These are phyloP conservation scores for Thecocarcelia acutangulata DNA, from an alignment of 2,888 invertebrate species.

Conservation along the genomic window DNA sequence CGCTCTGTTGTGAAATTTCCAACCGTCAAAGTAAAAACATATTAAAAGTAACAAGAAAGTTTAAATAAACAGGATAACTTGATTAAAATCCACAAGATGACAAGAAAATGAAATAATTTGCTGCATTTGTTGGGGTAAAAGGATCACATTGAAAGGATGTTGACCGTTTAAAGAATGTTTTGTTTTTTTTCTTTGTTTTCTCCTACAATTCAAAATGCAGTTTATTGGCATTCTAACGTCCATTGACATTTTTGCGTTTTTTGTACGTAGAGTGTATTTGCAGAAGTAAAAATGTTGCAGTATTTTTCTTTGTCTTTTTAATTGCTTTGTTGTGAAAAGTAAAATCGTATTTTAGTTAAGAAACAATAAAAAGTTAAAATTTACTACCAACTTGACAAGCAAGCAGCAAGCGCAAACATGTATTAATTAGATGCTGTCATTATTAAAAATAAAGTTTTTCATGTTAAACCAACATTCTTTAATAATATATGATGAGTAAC, in stretches of 20 bases:
- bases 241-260: not conserved
- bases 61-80: slow-evolving; percentile 42
- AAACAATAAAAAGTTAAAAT: too few species aligned
- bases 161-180: not conserved
- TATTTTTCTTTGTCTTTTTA: not conserved
- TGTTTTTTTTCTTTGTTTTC: not conserved
- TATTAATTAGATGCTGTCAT: too few species aligned
- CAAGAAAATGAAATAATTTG: slow-evolving; percentile 15
- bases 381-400: too few species aligned
- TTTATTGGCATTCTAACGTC: not conserved
- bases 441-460: too few species aligned
- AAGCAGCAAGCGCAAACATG: too few species aligned
- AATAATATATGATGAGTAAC: too few species aligned
- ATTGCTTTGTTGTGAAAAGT: too few species aligned
- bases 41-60: slow-evolving; percentile 31
- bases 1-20: not conserved
- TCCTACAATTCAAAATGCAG: not conserved
- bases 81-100: slow-evolving; percentile 30
- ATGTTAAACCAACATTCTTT: too few species aligned
- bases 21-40: not conserved
- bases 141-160: slow-evolving; percentile 15
- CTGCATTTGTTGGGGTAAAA: not conserved
- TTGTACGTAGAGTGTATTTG: not conserved
- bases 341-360: too few species aligned
- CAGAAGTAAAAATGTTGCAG: not conserved